These are phyloP conservation scores for Mythimna ferrago DNA, from an alignment of 2,888 invertebrate genomes.

Conservation along the genomic window DNA sequence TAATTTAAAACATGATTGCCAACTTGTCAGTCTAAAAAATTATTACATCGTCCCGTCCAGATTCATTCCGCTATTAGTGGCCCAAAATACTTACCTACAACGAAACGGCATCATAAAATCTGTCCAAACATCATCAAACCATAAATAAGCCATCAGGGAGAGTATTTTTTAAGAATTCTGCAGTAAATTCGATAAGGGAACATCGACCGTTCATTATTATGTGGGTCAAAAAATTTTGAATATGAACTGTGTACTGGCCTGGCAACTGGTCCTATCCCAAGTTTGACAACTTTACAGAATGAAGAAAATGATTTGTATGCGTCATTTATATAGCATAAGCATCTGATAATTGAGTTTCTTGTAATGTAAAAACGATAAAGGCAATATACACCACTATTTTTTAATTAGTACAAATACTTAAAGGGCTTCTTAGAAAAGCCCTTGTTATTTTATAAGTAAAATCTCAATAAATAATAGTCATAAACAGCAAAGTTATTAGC, in stretches of 20 bases:
- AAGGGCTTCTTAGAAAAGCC: no score
- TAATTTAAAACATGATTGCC: neutral
- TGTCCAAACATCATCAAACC: conserved; percentile 22
- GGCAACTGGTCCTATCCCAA: no score
- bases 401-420: no score
- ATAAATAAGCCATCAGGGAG: conserved; percentile 27
- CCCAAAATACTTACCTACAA: neutral
- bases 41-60: neutral
- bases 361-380: no score
- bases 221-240: conserved; percentile 33
- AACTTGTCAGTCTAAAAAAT: neutral
- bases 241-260: neutral
- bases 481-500: no score
- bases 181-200: conserved; percentile 32
- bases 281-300: no score
- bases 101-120: conserved; percentile 4
- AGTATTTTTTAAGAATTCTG: conserved; percentile 16
- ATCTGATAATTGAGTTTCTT: no score
- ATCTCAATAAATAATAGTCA: no score
- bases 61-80: conserved; percentile 1
- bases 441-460: no score
- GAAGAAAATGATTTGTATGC: no score
- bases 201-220: conserved; percentile 38
- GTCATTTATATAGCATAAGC: no score
- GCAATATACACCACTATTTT: no score